These are phyloP conservation scores for Noctua comes DNA, from an alignment of 2,888 invertebrate species.

Conservation along the genomic window DNA sequence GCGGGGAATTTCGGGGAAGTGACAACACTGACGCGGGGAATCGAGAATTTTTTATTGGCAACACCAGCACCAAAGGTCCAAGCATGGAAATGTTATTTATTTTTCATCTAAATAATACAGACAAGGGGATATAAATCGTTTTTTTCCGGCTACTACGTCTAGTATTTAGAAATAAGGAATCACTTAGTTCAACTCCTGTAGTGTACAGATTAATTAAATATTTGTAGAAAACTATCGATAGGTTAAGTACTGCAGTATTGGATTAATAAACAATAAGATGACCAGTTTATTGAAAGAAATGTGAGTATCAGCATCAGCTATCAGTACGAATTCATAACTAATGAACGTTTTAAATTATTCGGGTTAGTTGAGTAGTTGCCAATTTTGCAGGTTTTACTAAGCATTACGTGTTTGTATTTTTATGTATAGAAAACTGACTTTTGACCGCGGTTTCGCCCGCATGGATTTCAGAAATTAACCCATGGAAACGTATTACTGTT, in stretches of 20 bases:
- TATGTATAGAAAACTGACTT: neutral
- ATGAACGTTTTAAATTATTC: neutral
- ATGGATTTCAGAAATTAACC: neutral
- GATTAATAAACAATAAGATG: conserved; percentile 63
- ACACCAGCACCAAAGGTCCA: neutral
- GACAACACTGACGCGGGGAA: no score
- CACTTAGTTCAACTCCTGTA: neutral
- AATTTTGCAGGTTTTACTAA: neutral
- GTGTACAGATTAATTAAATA: neutral
- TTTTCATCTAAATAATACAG: neutral
- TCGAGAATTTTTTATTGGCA: no score
- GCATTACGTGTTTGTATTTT: neutral
- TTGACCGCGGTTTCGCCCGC: neutral
- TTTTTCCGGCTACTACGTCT: neutral
- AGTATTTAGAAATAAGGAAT: neutral
- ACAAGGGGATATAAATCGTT: neutral
- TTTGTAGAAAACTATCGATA: conserved; percentile 2
- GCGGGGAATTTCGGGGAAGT: no score
- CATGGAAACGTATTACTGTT: neutral
- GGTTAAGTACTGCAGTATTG: conserved; percentile 38
- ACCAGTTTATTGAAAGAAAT: conserved; percentile 74
- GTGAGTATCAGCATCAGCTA: conserved; percentile 65
- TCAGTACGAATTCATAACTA: neutral
- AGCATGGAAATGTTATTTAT: conserved; percentile 26
- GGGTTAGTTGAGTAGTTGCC: neutral